A percentile compares a stretch with the other conserved stretches of the same genome.
Conservation (phyloP, 2,113 vertebrate genomes). For the Tretioscincus oriximinensis region DNA sequence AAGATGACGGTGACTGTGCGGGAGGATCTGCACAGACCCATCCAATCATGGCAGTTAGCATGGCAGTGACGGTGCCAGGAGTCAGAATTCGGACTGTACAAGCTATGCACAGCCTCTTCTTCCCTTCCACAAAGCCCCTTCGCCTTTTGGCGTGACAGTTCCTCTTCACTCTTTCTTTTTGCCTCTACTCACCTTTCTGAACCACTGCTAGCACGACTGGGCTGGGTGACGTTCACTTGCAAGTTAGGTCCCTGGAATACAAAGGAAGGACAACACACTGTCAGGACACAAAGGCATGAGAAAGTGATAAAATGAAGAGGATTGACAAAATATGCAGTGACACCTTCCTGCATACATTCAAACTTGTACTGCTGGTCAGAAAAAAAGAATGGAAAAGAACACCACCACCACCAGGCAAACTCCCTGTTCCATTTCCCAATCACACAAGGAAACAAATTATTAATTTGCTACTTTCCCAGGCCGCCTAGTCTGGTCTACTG, state of each 20-base stretch:
- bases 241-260: constrained; percentile 77
- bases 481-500: not conserved
- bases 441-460: not conserved
- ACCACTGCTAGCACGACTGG: constrained; percentile 80
- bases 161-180: not conserved
- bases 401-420: not conserved
- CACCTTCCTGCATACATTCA: not conserved
- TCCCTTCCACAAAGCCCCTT: not conserved
- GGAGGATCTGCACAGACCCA: no score
- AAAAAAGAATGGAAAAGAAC: not conserved
- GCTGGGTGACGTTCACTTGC: constrained; percentile 88
- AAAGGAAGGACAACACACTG: not conserved
- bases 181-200: constrained; percentile 84
- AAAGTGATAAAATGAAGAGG: not conserved
- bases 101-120: no score
- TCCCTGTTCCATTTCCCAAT: not conserved
- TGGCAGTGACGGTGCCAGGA: rapidly evolving
- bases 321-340: not conserved
- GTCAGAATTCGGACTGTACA: not conserved
- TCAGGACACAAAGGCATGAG: not conserved
- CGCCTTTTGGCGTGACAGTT: not conserved
- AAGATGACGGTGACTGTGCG: not conserved
- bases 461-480: constrained; percentile 19
- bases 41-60: rapidly evolving
- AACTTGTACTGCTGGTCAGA: not conserved